Base-by-base conservation (phyloP, 2,797 vertebrate genomes). In the Sebastes nivosus region DNA sequence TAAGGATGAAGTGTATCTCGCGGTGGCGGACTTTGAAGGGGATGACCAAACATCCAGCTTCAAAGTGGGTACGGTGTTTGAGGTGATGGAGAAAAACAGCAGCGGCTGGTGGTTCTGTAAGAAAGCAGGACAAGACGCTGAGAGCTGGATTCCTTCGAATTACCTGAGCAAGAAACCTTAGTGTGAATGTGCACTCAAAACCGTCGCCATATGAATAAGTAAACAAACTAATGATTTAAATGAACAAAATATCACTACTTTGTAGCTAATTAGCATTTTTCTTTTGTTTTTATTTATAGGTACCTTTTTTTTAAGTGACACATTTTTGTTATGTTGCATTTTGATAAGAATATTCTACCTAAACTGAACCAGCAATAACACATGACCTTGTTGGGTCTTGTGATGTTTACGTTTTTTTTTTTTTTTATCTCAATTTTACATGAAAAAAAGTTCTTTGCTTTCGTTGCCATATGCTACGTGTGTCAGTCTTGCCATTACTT, bases 71-170 rank as follows among this genome's bases (percentile, higher is more conserved):
- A 96, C 98, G 0, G 93, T 98, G 87, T 99, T 99, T 50, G 97
- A 99, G 87, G 98, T 99, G 81, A 90, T 97, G 2, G 99, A 99
- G 77, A 98, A 96, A 90, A 98, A 96, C 88, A 96, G 92, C 95
- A 98, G 94, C 0, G 99, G 99, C 75, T 99, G 99, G 99, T 99
- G 99, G 99, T 98, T 99, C 94, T 99, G 99, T 95, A 99, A 97
- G 93, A 97, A 97, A 14, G 91, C 97, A 64, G 94, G 96, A 0
- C 96, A 95, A 60, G 97, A 96, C 83, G 96, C 95, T 80, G 98
- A 99, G 96, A 96, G 97, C 96, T 99, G 99, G 99, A 98, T 99
- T 93, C 99, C 99, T 94, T 99, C 98, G 72, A 99, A 99, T 91
- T 99, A 99, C 94, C 96, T 99, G 87, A 93, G 95, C 83, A 99